Conservation (phyloP, 2,113 vertebrate species). For the Atractosteus spatula region DNA sequence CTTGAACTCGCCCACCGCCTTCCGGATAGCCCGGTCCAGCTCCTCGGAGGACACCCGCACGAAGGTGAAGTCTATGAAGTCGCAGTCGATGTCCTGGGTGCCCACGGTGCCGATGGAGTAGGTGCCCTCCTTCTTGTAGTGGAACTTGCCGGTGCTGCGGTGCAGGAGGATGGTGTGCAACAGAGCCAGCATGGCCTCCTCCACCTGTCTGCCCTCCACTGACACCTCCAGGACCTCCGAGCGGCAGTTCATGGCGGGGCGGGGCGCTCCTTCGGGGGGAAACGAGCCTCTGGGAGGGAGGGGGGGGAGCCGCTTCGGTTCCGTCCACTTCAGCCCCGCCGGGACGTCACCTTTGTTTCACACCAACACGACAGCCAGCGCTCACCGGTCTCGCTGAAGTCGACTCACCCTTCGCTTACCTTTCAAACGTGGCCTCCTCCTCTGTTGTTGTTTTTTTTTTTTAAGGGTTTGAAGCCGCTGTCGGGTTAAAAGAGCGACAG, state of each 20-base stretch:
- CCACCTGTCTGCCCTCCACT: constrained; percentile 91
- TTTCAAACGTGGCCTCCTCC: no score
- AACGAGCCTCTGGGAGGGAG: neutral
- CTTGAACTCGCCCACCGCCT: constrained; percentile 90
- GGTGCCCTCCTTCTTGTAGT: constrained; percentile 98
- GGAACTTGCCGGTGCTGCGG: constrained; percentile 96
- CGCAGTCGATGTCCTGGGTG: constrained; percentile 90
- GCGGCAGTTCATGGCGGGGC: constrained; percentile 84
- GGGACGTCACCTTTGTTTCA: no score
- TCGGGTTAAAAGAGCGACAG: no score
- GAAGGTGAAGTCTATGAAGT: constrained; percentile 93
- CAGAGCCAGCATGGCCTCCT: constrained; percentile 86
- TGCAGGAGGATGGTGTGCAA: constrained; percentile 91
- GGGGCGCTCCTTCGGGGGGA: neutral
- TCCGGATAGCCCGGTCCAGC: constrained; percentile 87
- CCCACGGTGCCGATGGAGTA: constrained; percentile 97
- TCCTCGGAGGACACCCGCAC: constrained; percentile 90
- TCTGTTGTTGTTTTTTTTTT: no score
- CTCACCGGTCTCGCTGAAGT: no score
- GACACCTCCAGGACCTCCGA: constrained; percentile 93
- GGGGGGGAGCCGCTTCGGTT: no score
- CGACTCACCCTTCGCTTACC: no score
- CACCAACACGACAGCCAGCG: no score
- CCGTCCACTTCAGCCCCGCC: no score
- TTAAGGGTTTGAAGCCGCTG: no score